Conservation (phyloP, 2,113 vertebrate species). For the Myotis yumanensis region DNA sequence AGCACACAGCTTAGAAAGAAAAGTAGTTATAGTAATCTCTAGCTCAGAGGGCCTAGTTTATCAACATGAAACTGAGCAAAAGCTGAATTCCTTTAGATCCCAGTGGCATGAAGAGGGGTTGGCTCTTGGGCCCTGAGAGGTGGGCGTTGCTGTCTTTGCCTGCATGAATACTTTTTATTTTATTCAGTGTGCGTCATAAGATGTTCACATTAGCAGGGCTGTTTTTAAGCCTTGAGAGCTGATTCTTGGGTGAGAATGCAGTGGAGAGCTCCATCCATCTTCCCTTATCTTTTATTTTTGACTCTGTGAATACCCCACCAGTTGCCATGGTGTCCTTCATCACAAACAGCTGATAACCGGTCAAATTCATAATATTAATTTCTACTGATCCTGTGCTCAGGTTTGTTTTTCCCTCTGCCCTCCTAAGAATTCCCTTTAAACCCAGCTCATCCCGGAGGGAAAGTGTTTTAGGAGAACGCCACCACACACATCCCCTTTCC, state of each 20-base stretch:
- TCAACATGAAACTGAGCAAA: slow-evolving; percentile 52
- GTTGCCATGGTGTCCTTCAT: background rate
- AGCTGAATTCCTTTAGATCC: slow-evolving; percentile 40
- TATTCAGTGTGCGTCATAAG: slow-evolving; percentile 54
- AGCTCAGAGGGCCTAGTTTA: slow-evolving; percentile 57
- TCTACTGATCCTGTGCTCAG: background rate
- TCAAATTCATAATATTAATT: background rate
- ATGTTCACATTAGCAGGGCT: background rate
- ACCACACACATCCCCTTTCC: accelerated
- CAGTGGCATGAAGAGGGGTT: background rate
- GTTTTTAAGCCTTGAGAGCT: background rate
- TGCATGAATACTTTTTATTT: slow-evolving; percentile 50
- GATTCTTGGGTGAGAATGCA: background rate
- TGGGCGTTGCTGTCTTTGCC: background rate
- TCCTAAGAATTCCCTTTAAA: background rate
- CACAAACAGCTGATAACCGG: background rate
- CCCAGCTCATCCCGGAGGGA: background rate
- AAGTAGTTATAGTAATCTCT: slow-evolving; percentile 61
- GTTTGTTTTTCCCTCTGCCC: background rate
- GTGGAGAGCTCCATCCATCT: slow-evolving; percentile 35
- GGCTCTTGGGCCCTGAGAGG: background rate
- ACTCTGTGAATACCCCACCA: background rate
- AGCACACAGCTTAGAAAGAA: slow-evolving; percentile 48
- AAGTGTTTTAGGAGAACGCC: background rate
- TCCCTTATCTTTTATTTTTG: slow-evolving; percentile 38